Base-by-base conservation (phyloP, 1,140 invertebrate species). In the Eubasilissa regina region DNA sequence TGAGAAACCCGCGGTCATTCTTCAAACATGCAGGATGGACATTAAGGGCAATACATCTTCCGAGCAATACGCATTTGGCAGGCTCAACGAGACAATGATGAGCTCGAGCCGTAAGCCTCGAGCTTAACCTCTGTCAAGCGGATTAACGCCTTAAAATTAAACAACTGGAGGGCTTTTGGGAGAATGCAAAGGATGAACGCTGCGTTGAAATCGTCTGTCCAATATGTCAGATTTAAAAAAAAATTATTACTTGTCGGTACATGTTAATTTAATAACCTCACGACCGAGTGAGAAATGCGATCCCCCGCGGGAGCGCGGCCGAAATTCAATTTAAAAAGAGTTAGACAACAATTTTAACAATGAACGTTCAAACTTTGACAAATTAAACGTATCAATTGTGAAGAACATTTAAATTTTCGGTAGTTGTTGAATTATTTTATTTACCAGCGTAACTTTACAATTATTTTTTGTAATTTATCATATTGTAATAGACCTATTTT, bases 61-160 rank as follows among this genome's bases (percentile, higher is more conserved):
- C 53, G 10, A 17, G 53, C 7, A n/a, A 56, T 56, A 17, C n/a
- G 7, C 53, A 17, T 15, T 56, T n/a, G 53, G 17, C 53, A 66
- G 62, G 35, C 35, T 66, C 17, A 44, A 66, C 35, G n/a, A 66
- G 43, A 43, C 35, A 15, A 47, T 43, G 62, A 66, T 44, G 21
- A 8, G n/a, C 43, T 66, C 10, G 44, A 44, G 43, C 12, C 43
- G 43, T 43, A 35, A 35, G 25, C 25, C 25, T 35, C 25, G 25
- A 35, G 25, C 25, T 35, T 35, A 66, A 66, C 62, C 62, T 45
- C 43, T 66, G 62, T 66, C 62, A 47, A 43, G 13, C 62, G 44
- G 62, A 47, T 66, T n/a, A 66, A 66, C 44, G 35, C 43, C 13
- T 15, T n/a, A 19, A 15, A 25, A 66, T 44, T 66, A 43, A 15